Base-by-base conservation (phyloP, 2,113 vertebrate species). In the Gopherus evgoodei region DNA sequence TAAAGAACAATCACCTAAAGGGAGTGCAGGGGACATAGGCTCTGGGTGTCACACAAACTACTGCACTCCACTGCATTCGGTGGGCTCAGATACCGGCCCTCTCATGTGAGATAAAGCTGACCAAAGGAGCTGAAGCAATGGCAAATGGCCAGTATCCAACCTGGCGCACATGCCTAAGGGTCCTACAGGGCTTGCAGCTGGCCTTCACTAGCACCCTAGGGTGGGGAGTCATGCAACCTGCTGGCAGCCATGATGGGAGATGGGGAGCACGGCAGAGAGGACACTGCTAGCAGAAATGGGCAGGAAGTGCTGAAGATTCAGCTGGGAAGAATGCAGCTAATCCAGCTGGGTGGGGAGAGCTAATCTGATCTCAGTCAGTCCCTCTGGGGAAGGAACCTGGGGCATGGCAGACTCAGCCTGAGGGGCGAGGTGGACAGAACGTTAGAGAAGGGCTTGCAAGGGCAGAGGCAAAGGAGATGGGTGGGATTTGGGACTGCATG, bases 151-250 rank as follows among this genome's bases (percentile, higher is more conserved):
- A 87, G 83, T 50, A 19, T 0, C 35, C 38, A 88, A 12, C 14
- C 0, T 1, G 14, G 79, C 35, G 81, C 35, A 88, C 53, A 38
- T 1, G 1, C 3, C 0, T 1, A 12, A 75, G 11, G 31, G 17
- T 5, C 17, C 19, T 38, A 9, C 5, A 10, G 9, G n/a, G 38
- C 11, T 24, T 42, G 38, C 16, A 38, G 72, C 24, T 57, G 80
- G 52, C 7, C 24, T 42, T 57, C 53, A 75, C 1, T 52, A 76
- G 38, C 50, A 38, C 35, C 84, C 78, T 22, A 80, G 90, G 69
- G 44, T 27, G 81, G 54, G 90, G 44, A 62, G 42, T 14, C 31
- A 84, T 49, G 54, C 11, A 13, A 21, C 17, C 22, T 25, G 47
- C 17, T n/a, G 90, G 50, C 35, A 79, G 0, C 0, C 79, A 31